These are phyloP conservation scores for Pelecanus crispus DNA, from an alignment of 2,113 vertebrate species.

Conservation along the genomic window DNA sequence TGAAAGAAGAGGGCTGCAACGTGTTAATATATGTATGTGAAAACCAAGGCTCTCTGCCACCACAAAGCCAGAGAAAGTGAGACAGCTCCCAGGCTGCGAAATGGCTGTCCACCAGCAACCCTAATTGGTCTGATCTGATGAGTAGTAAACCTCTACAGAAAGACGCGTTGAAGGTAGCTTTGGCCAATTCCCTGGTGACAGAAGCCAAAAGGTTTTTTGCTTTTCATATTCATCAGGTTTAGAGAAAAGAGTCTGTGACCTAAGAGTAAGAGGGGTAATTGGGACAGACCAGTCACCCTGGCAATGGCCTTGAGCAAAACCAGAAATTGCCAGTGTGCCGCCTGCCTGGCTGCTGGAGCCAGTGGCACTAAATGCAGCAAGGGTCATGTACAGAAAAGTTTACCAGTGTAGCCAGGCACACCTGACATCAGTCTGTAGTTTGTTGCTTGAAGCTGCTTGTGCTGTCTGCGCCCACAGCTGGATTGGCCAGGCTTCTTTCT, in stretches of 20 bases:
- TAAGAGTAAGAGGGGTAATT: slow-evolving; percentile 24
- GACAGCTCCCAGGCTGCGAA: neutral
- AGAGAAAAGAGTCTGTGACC: slow-evolving; percentile 34
- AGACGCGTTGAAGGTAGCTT: neutral
- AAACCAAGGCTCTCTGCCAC: neutral
- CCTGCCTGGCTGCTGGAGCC: neutral
- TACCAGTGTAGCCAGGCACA: slow-evolving; percentile 57
- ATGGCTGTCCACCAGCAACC: neutral
- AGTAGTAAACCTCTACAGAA: neutral
- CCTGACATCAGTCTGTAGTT: slow-evolving; percentile 85
- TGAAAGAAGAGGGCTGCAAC: neutral
- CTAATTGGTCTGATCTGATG: neutral
- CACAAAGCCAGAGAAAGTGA: neutral
- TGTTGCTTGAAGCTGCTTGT: slow-evolving; percentile 74
- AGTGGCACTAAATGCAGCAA: neutral
- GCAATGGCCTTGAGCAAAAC: neutral
- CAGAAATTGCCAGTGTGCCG: neutral
- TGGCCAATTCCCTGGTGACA: neutral
- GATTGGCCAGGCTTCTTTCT: slow-evolving; percentile 63
- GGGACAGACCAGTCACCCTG: neutral
- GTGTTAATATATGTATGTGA: neutral
- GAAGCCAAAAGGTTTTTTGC: slow-evolving; percentile 11
- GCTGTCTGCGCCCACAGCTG: slow-evolving; percentile 45
- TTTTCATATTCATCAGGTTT: neutral
- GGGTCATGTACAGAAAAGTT: neutral